These are phyloP conservation scores for Natator depressus DNA, from an alignment of 2,113 vertebrate genomes.

Conservation along the genomic window DNA sequence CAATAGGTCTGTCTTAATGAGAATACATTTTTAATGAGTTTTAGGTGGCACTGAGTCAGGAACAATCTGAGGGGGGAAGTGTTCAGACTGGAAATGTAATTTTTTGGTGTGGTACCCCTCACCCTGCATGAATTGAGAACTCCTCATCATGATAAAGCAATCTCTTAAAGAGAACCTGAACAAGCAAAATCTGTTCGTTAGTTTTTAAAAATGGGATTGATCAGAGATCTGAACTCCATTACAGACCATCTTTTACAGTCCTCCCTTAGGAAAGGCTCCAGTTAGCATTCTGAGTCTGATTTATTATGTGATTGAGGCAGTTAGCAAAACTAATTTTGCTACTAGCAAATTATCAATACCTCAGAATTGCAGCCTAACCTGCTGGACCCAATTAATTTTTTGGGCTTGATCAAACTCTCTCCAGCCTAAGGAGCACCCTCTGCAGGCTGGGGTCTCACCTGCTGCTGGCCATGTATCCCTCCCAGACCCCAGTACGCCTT, in stretches of 20 bases:
- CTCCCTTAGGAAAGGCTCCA: neutral
- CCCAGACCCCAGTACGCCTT: too few relatives aligned
- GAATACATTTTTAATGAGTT: neutral
- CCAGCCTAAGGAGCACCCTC: too few relatives aligned
- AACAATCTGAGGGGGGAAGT: neutral
- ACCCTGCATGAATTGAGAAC: neutral
- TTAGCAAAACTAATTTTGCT: neutral
- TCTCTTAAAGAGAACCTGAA: neutral
- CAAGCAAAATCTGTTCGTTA: neutral
- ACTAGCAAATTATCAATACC: neutral
- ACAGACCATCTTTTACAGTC: neutral
- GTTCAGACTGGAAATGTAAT: neutral
- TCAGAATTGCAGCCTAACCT: neutral
- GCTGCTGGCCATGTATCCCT: too few relatives aligned
- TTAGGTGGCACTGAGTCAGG: neutral
- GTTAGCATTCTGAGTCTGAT: neutral
- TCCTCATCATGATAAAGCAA: neutral
- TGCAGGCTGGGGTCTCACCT: too few relatives aligned
- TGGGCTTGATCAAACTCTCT: neutral
- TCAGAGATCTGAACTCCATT: neutral
- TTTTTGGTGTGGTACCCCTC: neutral
- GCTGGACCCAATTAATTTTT: neutral
- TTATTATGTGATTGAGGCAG: neutral
- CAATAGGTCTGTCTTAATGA: neutral
- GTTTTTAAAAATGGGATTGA: neutral